Percentiles rank a stretch among this genome's conserved stretches.
Evolutionary conservation across 2,113 vertebrate species (phyloP).

Genomic region (Eulemur macaco): DNA sequence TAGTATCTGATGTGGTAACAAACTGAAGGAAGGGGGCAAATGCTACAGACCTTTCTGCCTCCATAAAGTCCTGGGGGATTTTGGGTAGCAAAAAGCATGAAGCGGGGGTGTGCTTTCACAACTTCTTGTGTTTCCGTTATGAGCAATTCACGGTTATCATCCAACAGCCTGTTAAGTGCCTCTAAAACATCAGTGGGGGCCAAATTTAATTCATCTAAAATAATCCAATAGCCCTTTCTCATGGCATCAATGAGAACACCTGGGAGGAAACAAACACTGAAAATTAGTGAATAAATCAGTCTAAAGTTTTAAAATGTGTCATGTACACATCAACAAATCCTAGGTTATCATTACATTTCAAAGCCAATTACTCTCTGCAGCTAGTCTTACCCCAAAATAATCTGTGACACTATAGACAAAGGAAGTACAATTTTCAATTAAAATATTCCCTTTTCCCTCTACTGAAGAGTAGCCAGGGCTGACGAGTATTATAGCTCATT

Average conservation of each 20-base stretch:
- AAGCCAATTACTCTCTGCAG: background rate
- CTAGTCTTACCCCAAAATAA: background rate
- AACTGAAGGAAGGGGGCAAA: background rate
- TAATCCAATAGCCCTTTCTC: constrained; percentile 98
- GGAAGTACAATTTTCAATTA: background rate
- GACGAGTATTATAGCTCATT: background rate
- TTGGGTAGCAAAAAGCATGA: constrained; percentile 98
- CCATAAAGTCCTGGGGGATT: constrained; percentile 98
- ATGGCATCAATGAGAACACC: constrained; percentile 97
- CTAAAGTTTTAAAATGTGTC: background rate
- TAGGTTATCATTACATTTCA: background rate
- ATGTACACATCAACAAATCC: background rate
- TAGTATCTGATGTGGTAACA: fast-evolving
- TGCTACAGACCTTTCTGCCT: constrained; percentile 92
- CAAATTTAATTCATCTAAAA: constrained; percentile 97
- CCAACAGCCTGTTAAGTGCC: constrained; percentile 95
- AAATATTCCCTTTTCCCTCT: background rate
- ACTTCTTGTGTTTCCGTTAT: constrained; percentile 97
- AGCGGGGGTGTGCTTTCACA: constrained; percentile 94
- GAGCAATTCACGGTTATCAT: constrained; percentile 97
- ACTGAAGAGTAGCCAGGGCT: background rate
- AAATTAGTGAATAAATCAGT: background rate
- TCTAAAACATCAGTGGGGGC: constrained; percentile 98
- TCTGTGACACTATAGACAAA: background rate
- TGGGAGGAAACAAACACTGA: constrained; percentile 72